Conservation (phyloP, 2,888 invertebrate species). For the Brachycybe producta region DNA sequence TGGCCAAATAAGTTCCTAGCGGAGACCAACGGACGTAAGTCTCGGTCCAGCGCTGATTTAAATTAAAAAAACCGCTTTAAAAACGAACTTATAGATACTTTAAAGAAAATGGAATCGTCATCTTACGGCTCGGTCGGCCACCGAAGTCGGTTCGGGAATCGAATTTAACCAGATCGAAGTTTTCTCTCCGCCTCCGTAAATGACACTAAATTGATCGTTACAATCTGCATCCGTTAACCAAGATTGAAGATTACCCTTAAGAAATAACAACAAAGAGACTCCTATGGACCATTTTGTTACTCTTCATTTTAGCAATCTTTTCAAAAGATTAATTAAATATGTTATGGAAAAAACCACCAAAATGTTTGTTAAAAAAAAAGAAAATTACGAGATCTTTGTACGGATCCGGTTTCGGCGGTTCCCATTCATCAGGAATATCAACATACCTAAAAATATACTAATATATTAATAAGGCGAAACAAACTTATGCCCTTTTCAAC, state of each 20-base stretch:
- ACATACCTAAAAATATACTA: slow-evolving; percentile 48
- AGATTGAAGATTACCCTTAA: slow-evolving; percentile 73
- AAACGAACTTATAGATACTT: neutral
- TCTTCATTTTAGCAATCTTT: neutral
- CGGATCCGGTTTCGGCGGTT: slow-evolving; percentile 71
- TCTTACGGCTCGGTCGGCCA: slow-evolving; percentile 64
- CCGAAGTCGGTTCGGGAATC: slow-evolving; percentile 63
- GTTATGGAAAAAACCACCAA: neutral
- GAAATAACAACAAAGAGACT: slow-evolving; percentile 7
- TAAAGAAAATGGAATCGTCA: no score
- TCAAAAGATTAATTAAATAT: slow-evolving; percentile 19
- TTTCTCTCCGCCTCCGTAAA: slow-evolving; percentile 64
- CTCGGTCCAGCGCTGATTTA: slow-evolving; percentile 76
- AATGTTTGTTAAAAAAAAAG: neutral
- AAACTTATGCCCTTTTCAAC: no score
- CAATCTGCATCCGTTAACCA: slow-evolving; percentile 89
- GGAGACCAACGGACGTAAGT: slow-evolving; percentile 97
- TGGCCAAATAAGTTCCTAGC: slow-evolving; percentile 86
- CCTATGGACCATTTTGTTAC: no score
- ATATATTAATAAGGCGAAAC: no score
- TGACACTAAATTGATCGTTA: slow-evolving; percentile 87
- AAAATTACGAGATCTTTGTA: slow-evolving; percentile 57
- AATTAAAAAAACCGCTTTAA: slow-evolving; percentile 24
- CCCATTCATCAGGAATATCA: slow-evolving; percentile 84
- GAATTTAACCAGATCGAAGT: slow-evolving; percentile 83